Evolutionary conservation across 2,797 vertebrate species (phyloP), one percentile per base, ranked within the genome.

Genomic region (Thunnus albacares): DNA sequence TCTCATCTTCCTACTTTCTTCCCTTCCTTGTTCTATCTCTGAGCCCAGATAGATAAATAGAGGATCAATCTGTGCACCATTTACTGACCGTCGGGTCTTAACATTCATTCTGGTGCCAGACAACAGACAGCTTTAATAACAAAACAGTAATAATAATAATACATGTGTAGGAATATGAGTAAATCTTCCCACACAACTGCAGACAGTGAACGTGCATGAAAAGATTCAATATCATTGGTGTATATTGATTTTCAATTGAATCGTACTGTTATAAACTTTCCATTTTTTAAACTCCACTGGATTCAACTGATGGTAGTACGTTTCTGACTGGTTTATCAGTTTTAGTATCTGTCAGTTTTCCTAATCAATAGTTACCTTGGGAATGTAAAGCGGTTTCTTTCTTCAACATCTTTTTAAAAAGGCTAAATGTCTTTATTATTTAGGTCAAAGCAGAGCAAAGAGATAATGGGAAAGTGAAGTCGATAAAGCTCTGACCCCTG

Each of bases 51-150:
- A 24, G 24, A 24, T 24, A 96, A 96, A 96, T 93, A 95, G 94
- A 96, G 95, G 95, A 96, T 96, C 95, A 94, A 96, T 96, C 95
- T 96, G 95, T 94, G 94, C 92, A 95, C 95, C 96, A 96, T 97
- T 96, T 96, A 96, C 95, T 95, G 96, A 89, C 77, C 95, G 94
- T 95, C 95, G 94, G 96, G 95, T 96, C 95, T 93, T 95, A 94
- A 74, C 59, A 70, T 81, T 87, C 96, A 96, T 96, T 96, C 95
- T 94, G 95, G 93, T 95, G 96, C 96, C 95, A 95, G 95, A 94
- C 94, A 95, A 96, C 96, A 94, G 95, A 96, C 95, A 95, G 96
- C 96, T 96, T 96, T 97, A 97, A 97, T 97, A 96, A 96, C 96
- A 94, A 93, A 94, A 95, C 3, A 6, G 95, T 20, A 20, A 20